Percentiles rank a stretch among this genome's conserved stretches.
These are phyloP conservation scores for Phlogophora meticulosa DNA, from an alignment of 2,888 invertebrate genomes.

Conservation along the genomic window DNA sequence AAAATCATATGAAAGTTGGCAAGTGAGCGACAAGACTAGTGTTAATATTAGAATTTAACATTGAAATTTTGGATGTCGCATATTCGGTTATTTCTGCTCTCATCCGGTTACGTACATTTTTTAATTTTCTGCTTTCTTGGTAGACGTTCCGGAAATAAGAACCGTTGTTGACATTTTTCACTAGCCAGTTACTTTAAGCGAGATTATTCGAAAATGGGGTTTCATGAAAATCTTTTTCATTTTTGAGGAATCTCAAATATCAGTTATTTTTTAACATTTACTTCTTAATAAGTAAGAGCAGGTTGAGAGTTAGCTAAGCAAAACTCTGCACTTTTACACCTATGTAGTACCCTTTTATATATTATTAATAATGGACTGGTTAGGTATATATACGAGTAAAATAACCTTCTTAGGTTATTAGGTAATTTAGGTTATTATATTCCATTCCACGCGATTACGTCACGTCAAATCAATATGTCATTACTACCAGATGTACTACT, in stretches of 20 bases:
- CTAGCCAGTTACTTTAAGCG: too few relatives aligned
- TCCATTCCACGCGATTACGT: too few relatives aligned
- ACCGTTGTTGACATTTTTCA: neutral
- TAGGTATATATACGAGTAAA: too few relatives aligned
- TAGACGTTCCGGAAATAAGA: neutral
- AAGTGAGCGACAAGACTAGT: slow-evolving; percentile 79
- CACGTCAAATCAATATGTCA: too few relatives aligned
- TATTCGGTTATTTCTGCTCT: slow-evolving; percentile 56
- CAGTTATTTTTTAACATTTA: too few relatives aligned
- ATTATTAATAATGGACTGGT: too few relatives aligned
- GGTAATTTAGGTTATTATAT: too few relatives aligned
- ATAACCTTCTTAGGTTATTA: too few relatives aligned
- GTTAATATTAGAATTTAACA: slow-evolving; percentile 84
- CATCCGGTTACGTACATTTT: slow-evolving; percentile 17
- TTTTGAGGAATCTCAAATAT: too few relatives aligned
- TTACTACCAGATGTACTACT: too few relatives aligned
- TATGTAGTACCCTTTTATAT: neutral
- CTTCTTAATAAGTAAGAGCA: neutral
- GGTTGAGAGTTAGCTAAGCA: too few relatives aligned
- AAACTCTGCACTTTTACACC: neutral
- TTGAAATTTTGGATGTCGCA: slow-evolving; percentile 77
- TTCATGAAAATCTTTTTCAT: neutral
- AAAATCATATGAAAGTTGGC: slow-evolving; percentile 88
- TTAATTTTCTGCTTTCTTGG: neutral
- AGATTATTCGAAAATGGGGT: neutral